Evolutionary conservation across 2,113 vertebrate species (phyloP).

Genomic region (Channa argus): DNA sequence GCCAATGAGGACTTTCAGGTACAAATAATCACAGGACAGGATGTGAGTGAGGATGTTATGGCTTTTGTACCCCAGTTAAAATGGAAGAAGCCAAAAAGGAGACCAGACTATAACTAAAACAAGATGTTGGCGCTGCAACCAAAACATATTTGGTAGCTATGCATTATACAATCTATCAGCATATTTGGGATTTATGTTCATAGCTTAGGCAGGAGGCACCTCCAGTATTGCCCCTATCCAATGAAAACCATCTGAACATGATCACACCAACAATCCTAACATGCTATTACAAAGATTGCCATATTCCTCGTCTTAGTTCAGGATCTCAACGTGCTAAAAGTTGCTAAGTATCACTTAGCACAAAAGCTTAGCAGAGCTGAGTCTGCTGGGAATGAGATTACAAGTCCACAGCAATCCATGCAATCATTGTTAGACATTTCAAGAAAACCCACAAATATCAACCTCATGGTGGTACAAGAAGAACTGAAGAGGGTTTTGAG

Average conservation of each 20-base stretch:
- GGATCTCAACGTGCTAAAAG: too few relatives aligned
- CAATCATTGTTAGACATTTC: too few relatives aligned
- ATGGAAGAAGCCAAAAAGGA: slow-evolving; percentile 5
- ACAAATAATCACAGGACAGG: slow-evolving; percentile 11
- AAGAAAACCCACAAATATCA: too few relatives aligned
- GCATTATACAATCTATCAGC: not conserved
- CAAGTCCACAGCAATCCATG: too few relatives aligned
- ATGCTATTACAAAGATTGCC: too few relatives aligned
- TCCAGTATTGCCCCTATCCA: not conserved
- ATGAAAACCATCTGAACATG: not conserved
- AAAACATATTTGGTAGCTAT: not conserved
- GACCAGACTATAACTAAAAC: not conserved
- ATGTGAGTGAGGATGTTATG: not conserved
- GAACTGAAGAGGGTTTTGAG: too few relatives aligned
- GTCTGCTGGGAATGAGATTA: too few relatives aligned
- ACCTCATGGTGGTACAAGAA: too few relatives aligned
- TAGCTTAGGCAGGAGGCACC: slow-evolving; percentile 3
- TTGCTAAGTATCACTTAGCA: too few relatives aligned
- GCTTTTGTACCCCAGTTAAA: slow-evolving; percentile 21
- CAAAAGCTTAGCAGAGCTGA: too few relatives aligned
- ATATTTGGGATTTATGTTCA: not conserved
- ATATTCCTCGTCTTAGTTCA: too few relatives aligned
- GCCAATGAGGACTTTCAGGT: slow-evolving; percentile 3
- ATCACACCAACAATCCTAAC: too few relatives aligned
- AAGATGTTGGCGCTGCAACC: slow-evolving; percentile 43